Percentiles rank a stretch among this genome's conserved stretches.
These are phyloP conservation scores for Mythimna pallens DNA, from an alignment of 2,888 invertebrate species.

Conservation along the genomic window DNA sequence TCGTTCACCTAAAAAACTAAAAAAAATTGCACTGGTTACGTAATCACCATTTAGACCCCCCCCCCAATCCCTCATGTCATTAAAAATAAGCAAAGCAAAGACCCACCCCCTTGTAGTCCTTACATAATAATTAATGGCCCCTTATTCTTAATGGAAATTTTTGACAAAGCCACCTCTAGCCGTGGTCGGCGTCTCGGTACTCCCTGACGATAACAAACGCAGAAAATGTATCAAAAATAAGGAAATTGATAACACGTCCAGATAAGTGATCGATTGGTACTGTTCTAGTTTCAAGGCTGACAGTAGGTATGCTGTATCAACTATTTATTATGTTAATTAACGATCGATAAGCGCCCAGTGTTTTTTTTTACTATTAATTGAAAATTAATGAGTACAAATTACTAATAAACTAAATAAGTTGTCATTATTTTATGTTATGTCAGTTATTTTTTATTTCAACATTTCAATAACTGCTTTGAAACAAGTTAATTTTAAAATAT, in stretches of 20 bases:
- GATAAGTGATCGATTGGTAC: conserved; percentile 56
- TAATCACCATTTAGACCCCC: too few species aligned
- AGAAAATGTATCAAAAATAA: conserved; percentile 18
- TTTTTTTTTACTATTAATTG: conserved; percentile 47
- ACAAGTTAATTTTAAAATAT: neutral
- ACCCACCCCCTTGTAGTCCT: too few species aligned
- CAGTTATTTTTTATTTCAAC: conserved; percentile 30
- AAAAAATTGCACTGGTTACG: too few species aligned
- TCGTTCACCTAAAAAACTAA: too few species aligned
- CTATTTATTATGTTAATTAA: conserved; percentile 58
- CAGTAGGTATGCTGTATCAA: conserved; percentile 22
- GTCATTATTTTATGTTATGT: conserved; percentile 41
- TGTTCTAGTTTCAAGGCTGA: conserved; percentile 49
- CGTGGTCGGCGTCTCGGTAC: neutral
- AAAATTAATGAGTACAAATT: conserved; percentile 59
- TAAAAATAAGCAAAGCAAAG: too few species aligned
- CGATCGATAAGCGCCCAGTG: conserved; percentile 47
- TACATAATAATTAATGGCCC: too few species aligned
- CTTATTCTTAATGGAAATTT: neutral
- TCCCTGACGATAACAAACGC: neutral
- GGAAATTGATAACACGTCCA: conserved; percentile 44
- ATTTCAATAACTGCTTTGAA: conserved; percentile 1
- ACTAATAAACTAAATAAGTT: conserved; percentile 39
- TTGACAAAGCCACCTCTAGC: neutral
- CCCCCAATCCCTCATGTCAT: too few species aligned